Percentiles rank a stretch among this genome's conserved stretches.
These are phyloP conservation scores for Calameuta pallipes DNA, from an alignment of 2,888 invertebrate species.

Conservation along the genomic window DNA sequence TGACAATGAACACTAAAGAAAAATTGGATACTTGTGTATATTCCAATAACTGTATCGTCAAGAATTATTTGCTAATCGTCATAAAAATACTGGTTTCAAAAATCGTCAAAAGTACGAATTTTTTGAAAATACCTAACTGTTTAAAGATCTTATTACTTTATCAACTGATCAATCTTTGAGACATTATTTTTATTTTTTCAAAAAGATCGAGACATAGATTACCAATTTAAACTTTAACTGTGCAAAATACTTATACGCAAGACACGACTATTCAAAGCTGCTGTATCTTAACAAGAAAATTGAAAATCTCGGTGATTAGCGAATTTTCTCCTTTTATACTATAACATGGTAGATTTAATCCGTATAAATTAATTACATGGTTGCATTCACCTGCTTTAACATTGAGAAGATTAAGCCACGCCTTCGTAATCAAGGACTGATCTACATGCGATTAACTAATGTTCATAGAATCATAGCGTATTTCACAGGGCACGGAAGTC, in stretches of 20 bases:
- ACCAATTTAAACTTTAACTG: not conserved
- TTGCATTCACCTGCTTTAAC: not conserved
- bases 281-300: not conserved
- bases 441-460: slow-evolving; percentile 39
- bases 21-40: not conserved
- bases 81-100: too few species aligned
- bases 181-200: not conserved
- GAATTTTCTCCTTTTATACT: not conserved
- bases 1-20: not conserved
- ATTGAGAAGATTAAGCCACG: not conserved
- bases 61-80: too few species aligned
- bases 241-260: not conserved
- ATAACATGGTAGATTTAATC: not conserved
- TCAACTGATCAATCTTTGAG: not conserved
- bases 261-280: not conserved
- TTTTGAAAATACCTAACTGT: not conserved
- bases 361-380: not conserved
- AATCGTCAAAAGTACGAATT: not conserved
- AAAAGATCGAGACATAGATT: not conserved
- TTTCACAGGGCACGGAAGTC: slow-evolving; percentile 37
- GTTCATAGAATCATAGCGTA: slow-evolving; percentile 21
- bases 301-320: not conserved
- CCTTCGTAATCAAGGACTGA: slow-evolving; percentile 5
- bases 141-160: not conserved
- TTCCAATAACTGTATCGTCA: not conserved